Evolutionary conservation across 1,140 invertebrate genomes (phyloP), one percentile per base, ranked within the genome.

Genomic region (Hylyphantes graminicola): DNA sequence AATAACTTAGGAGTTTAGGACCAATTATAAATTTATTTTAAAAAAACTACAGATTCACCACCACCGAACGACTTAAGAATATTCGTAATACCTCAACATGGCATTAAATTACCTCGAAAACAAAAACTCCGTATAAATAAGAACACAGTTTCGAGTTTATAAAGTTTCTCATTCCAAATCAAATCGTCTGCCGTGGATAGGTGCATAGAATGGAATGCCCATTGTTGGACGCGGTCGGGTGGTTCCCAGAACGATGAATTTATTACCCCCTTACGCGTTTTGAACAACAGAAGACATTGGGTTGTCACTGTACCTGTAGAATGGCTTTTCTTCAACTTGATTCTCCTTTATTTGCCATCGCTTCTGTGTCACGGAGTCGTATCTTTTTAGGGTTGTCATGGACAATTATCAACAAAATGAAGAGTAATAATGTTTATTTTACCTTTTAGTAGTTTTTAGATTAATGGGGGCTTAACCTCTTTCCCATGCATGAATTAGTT

Each of bases 201-300:
- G 75, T 53, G 61, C n/a, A 53, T 65, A 83, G 80, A 83, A 83
- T 74, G 80, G 80, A 83, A 83, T 83, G 80, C 72, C 67, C 67
- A 83, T 83, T 83, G 80, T 83, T 74, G 70, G 80, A 53, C 59
- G 51, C 80, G 80, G 70, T 83, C 72, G 80, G 70, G 80, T 74
- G 57, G 70, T 59, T 75, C 80, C 61, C 21, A 53, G 19, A 35
- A 12, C 57, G 13, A 17, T 21, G 51, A 83, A 35, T 83, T 83
- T 83, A 83, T 75, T 59, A 64, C 80, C 63, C 35, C 19, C 80
- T 67, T 53, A 48, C 21, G 80, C 50, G 35, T 35, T 35, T 70
- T 21, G 80, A 55, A 83, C 80, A 83, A 83, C 80, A 65, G 70
- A 83, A 50, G 63, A 65, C 61, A 65, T 75, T 83, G 80, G 80